phyloP scores from a whole-genome alignment of 2,797 vertebrate species.

The Adrianichthys oophorus region DNA sequence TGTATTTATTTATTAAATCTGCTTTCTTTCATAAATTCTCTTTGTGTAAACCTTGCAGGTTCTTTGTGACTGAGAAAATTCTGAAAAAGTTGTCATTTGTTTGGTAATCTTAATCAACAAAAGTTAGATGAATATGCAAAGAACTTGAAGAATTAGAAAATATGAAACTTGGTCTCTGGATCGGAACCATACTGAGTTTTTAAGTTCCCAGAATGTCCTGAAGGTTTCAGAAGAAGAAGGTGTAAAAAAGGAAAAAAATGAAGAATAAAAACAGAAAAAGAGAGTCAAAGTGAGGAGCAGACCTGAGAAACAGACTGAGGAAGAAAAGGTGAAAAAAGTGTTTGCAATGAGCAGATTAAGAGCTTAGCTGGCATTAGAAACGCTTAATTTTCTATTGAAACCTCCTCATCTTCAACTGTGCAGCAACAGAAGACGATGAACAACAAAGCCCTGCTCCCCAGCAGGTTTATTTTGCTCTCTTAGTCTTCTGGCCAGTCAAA shows the following conservation, averaged over 20 bases:
- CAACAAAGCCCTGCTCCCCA: not conserved
- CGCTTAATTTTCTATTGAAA: slow-evolving; percentile 69
- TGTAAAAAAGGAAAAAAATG: not conserved
- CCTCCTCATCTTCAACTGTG: slow-evolving; percentile 36
- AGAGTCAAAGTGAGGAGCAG: slow-evolving; percentile 22
- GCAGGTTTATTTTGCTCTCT: slow-evolving; percentile 20
- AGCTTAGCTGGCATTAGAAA: slow-evolving; percentile 67
- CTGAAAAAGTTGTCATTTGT: no score
- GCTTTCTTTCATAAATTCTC: no score
- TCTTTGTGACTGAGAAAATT: no score
- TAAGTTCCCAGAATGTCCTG: no score
- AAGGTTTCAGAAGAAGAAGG: not conserved
- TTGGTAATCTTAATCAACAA: no score
- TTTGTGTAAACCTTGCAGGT: no score
- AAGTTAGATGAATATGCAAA: no score
- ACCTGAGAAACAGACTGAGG: no score
- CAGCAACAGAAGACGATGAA: slow-evolving; percentile 32
- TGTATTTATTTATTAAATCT: no score
- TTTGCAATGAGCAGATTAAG: slow-evolving; percentile 77
- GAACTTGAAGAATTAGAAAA: no score
- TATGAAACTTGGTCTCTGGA: no score
- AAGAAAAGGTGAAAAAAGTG: slow-evolving; percentile 64
- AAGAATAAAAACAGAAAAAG: slow-evolving; percentile 21
- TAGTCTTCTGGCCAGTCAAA: slow-evolving; percentile 1
- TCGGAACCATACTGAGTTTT: no score